Conservation (phyloP, 2,113 vertebrate species). For the Tragelaphus strepsiceros region DNA sequence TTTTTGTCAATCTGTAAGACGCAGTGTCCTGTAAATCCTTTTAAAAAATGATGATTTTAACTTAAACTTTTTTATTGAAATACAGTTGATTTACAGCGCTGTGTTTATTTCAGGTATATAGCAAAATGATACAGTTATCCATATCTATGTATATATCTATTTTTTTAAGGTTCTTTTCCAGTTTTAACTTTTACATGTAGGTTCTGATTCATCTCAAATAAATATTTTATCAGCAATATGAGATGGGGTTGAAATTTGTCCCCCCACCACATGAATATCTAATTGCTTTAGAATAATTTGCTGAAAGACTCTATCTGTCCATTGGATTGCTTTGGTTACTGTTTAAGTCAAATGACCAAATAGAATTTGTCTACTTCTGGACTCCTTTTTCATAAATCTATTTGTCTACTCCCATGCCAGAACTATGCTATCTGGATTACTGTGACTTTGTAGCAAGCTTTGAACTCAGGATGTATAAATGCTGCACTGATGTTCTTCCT, state of each 20-base stretch:
- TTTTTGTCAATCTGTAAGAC: neutral
- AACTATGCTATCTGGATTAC: fast-evolving
- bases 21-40: neutral
- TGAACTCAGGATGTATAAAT: neutral
- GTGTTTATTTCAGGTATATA: neutral
- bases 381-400: fast-evolving
- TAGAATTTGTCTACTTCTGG: neutral
- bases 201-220: neutral
- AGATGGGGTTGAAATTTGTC: neutral
- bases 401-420: fast-evolving
- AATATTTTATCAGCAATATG: neutral
- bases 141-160: neutral
- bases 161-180: neutral
- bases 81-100: neutral
- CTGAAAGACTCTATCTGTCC: neutral
- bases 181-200: neutral
- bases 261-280: fast-evolving
- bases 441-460: neutral
- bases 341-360: neutral
- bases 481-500: fast-evolving
- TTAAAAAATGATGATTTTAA: neutral
- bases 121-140: neutral
- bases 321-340: neutral
- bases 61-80: neutral
- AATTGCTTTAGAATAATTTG: neutral